These are phyloP conservation scores for Echinometra lucunter DNA, from an alignment of 53 echinoderm and acorn worm genomes.

Conservation along the genomic window DNA sequence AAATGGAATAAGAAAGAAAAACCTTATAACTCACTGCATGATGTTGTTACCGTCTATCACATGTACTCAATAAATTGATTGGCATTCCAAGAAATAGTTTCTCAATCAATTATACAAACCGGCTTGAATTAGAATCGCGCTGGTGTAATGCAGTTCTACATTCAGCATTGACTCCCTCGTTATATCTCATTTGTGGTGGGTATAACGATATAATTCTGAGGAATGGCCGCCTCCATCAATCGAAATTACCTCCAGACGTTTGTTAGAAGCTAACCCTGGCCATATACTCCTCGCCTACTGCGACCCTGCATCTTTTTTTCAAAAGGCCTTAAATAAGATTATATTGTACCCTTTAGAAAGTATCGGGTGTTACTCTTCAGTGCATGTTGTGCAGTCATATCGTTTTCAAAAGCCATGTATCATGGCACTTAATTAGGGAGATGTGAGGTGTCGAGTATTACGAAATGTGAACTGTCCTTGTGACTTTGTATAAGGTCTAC, in stretches of 20 bases:
- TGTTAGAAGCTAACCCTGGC: conserved; percentile 6
- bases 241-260: conserved; percentile 14
- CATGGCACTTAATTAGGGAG: conserved; percentile 9
- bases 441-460: background rate
- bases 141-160: background rate
- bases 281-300: background rate
- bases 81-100: background rate
- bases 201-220: conserved; percentile 19
- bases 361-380: background rate
- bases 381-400: background rate
- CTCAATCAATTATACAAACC: background rate
- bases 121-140: background rate
- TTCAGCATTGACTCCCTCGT: background rate
- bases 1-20: no score
- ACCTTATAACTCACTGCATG: background rate
- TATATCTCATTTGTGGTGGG: background rate
- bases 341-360: conserved; percentile 37
- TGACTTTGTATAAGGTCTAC: background rate
- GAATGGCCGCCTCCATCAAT: background rate
- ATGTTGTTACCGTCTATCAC: background rate
- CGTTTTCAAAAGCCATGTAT: conserved; percentile 2
- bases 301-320: background rate
- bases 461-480: background rate
- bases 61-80: background rate
- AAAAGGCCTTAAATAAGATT: conserved; percentile 17